Conservation (phyloP, 2,113 vertebrate species). For the Toxotes jaculatrix region DNA sequence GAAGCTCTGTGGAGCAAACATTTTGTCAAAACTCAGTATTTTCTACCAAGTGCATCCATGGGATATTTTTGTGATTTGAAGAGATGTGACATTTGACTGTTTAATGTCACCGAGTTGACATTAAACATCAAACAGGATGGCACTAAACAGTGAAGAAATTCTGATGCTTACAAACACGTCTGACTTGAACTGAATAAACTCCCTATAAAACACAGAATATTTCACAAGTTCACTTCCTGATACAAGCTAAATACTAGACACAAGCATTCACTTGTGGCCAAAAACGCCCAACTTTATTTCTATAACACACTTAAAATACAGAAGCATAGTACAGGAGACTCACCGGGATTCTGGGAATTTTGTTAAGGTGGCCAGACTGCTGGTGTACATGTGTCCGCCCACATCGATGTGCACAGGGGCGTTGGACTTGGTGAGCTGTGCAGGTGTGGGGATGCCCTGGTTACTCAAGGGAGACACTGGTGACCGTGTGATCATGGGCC, state of each 20-base stretch:
- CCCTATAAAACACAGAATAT: conserved; percentile 18
- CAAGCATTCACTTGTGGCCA: neutral
- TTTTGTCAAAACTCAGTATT: neutral
- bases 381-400: conserved; percentile 99
- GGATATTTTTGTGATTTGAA: conserved; percentile 49
- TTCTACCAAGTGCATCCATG: conserved; percentile 22
- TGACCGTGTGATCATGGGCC: conserved; percentile 98
- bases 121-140: conserved; percentile 48
- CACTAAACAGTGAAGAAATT: conserved; percentile 42
- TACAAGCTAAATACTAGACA: neutral
- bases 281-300: conserved; percentile 13
- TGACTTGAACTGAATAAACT: conserved; percentile 17
- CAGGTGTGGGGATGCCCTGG: conserved; percentile 98
- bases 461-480: conserved; percentile 98
- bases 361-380: conserved; percentile 98
- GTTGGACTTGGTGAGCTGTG: conserved; percentile 99
- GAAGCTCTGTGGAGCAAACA: neutral
- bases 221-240: neutral
- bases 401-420: conserved; percentile 99
- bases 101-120: conserved; percentile 55
- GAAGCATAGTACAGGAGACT: conserved; percentile 52
- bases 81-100: conserved; percentile 62
- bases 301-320: conserved; percentile 2
- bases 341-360: conserved; percentile 99
- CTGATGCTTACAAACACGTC: conserved; percentile 43